A percentile compares a stretch with the other conserved stretches of the same genome.
Evolutionary conservation across 2,113 vertebrate species (phyloP).

Genomic region (Calidris pugnax): DNA sequence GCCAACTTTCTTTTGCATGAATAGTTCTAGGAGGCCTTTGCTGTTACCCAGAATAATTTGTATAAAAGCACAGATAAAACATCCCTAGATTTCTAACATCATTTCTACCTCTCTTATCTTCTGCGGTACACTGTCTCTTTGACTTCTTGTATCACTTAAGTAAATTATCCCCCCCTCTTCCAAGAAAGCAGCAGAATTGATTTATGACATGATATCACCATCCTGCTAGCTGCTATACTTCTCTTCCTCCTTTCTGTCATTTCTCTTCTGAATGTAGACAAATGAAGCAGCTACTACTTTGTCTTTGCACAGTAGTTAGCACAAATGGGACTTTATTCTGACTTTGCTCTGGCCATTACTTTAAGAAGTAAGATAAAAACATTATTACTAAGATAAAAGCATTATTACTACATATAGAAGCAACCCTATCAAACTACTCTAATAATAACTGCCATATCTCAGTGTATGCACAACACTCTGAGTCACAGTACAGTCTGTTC

Average conservation of each 20-base stretch:
- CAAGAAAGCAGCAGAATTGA: background rate
- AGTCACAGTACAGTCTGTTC: background rate
- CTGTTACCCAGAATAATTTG: background rate
- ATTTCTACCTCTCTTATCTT: background rate
- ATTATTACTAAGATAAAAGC: background rate
- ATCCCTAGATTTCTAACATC: background rate
- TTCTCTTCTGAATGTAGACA: background rate
- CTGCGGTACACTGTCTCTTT: background rate
- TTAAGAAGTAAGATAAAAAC: background rate
- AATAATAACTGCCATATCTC: background rate
- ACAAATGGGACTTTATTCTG: background rate
- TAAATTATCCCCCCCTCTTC: background rate
- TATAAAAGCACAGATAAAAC: background rate
- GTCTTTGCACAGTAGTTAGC: background rate
- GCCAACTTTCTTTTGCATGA: background rate
- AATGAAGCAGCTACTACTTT: background rate
- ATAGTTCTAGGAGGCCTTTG: background rate
- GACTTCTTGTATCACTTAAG: background rate
- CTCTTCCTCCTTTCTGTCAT: background rate
- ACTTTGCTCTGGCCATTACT: background rate
- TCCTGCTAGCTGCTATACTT: background rate
- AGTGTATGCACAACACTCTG: accelerated
- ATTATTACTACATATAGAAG: background rate
- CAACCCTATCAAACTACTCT: background rate
- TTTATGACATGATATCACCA: background rate